Percentiles rank a stretch among this genome's conserved stretches.
Evolutionary conservation across 1,140 invertebrate genomes (phyloP).

Genomic region (Physella acuta): DNA sequence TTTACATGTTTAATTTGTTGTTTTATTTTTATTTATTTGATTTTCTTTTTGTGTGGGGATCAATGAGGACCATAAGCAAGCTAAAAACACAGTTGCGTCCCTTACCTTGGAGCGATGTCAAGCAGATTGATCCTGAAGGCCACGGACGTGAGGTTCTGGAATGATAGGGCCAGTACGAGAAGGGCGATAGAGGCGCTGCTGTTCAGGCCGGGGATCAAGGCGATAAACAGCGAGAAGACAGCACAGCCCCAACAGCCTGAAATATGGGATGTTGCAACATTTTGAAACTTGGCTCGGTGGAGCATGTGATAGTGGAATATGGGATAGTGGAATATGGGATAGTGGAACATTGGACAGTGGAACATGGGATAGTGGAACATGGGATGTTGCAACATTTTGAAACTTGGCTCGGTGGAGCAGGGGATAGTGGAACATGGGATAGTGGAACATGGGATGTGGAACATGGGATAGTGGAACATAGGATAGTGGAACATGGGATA

Average conservation of each 20-base stretch:
- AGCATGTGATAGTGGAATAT: no score
- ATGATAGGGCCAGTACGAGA: slow-evolving; percentile 23
- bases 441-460: no score
- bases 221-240: slow-evolving; percentile 14
- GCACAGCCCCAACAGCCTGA: slow-evolving; percentile 27
- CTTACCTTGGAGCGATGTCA: slow-evolving; percentile 30
- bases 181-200: slow-evolving; percentile 10
- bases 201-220: slow-evolving; percentile 6
- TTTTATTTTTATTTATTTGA: neutral
- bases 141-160: slow-evolving; percentile 28
- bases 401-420: no score
- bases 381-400: no score
- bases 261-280: no score
- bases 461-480: no score
- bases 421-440: no score
- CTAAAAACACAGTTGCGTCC: neutral
- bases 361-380: no score
- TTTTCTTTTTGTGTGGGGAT: neutral
- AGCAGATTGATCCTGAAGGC: slow-evolving; percentile 30
- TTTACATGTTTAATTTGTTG: neutral
- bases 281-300: no score
- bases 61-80: neutral
- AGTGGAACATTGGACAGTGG: no score
- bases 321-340: no score
- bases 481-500: no score